Percentiles rank a stretch among this genome's conserved stretches.
Evolutionary conservation across 30 jellyfish, hydroid and myxozoan genomes (phyloP).

Genomic region (Chironex yamaguchii): DNA sequence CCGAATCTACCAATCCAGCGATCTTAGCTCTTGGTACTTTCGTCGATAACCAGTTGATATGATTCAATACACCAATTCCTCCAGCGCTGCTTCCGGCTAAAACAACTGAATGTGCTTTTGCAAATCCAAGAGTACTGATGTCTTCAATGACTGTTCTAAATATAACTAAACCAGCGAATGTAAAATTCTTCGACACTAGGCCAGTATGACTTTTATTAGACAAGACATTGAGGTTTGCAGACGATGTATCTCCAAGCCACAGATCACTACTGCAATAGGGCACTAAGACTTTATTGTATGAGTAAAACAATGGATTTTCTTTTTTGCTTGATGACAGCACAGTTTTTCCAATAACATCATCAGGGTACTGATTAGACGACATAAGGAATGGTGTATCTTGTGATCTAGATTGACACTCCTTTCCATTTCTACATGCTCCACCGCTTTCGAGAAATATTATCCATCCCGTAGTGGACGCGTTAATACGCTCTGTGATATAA

Average conservation of each 20-base stretch:
- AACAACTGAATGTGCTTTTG: constrained; percentile 50
- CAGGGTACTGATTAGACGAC: constrained; percentile 70
- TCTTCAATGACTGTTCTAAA: constrained; percentile 66
- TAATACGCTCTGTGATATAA: constrained; percentile 50
- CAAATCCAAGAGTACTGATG: constrained; percentile 46
- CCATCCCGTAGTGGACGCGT: constrained; percentile 27
- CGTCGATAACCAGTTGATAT: constrained; percentile 20
- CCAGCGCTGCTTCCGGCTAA: constrained; percentile 97
- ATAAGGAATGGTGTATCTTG: constrained; percentile 60
- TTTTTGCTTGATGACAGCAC: constrained; percentile 49
- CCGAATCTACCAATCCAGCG: constrained; percentile 68
- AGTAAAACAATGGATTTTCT: background rate
- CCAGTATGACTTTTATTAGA: background rate
- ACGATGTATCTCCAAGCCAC: constrained; percentile 81
- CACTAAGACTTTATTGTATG: constrained; percentile 67
- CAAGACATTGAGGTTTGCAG: background rate
- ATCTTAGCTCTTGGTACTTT: constrained; percentile 21
- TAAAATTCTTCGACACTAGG: background rate
- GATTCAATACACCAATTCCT: constrained; percentile 87
- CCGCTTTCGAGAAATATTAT: constrained; percentile 92
- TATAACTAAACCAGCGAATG: constrained; percentile 70
- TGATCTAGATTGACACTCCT: constrained; percentile 61
- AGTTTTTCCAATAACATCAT: constrained; percentile 33
- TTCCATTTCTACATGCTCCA: constrained; percentile 73
- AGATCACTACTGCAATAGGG: constrained; percentile 93